Percentiles rank a stretch among this genome's conserved stretches.
phyloP scores from a whole-genome alignment of 2,797 vertebrate species.

The Corythornis leucogaster region DNA sequence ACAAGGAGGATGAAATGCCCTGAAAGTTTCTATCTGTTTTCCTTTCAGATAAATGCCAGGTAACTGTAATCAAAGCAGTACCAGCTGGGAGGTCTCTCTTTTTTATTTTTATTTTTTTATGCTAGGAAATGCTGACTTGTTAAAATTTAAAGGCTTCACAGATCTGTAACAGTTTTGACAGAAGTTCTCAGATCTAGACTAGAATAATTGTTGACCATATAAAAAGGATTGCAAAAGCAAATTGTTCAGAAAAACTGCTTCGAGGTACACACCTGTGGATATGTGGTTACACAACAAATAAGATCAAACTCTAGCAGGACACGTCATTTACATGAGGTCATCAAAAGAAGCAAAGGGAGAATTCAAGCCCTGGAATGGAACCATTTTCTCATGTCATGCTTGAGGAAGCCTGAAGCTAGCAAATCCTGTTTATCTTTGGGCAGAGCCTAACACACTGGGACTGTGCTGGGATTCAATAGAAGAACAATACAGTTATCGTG shows the following conservation, averaged over 20 bases:
- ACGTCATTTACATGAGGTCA: background rate
- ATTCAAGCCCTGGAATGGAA: background rate
- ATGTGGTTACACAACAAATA: background rate
- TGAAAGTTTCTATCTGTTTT: background rate
- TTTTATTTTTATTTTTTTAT: background rate
- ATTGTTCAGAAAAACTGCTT: background rate
- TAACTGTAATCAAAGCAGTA: background rate
- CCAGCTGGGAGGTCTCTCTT: background rate
- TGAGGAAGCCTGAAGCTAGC: background rate
- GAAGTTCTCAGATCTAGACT: background rate
- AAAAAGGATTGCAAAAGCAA: background rate
- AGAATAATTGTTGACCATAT: background rate
- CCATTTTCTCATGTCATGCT: background rate
- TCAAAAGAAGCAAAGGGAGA: background rate
- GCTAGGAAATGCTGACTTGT: background rate
- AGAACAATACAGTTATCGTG: background rate
- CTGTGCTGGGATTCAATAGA: background rate
- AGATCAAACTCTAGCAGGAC: background rate
- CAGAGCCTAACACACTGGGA: background rate
- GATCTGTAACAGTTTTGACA: background rate
- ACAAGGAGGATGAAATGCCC: background rate
- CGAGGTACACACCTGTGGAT: fast-evolving
- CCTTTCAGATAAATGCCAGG: background rate
- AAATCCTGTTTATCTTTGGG: background rate
- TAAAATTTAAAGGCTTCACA: background rate